phyloP scores from a whole-genome alignment of 2,888 invertebrate genomes.

The Himalopsyche anomala region DNA sequence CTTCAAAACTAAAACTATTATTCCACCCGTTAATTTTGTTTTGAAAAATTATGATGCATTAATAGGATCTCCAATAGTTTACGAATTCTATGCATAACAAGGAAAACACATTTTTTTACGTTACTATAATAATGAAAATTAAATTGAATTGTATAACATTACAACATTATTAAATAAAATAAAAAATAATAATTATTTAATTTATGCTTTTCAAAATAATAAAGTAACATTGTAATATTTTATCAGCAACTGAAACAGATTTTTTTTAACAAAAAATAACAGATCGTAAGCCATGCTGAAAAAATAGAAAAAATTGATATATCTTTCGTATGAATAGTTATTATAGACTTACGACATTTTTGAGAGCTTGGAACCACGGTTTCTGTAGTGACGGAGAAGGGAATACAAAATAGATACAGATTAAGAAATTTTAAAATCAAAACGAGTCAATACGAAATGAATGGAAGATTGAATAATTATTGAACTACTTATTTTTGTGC shows the following conservation, averaged over 20 bases:
- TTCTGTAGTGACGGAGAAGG: conserved; percentile 64
- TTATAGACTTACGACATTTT: conserved; percentile 74
- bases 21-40: no score
- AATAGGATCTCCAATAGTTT: no score
- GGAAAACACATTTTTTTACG: no score
- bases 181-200: not conserved
- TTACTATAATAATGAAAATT: no score
- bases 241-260: not conserved
- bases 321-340: not conserved
- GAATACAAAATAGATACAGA: conserved; percentile 36
- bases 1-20: no score
- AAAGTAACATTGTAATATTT: not conserved
- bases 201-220: not conserved
- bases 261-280: not conserved
- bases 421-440: not conserved
- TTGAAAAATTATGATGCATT: no score
- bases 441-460: no score
- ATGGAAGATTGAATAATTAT: no score
- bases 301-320: not conserved
- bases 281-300: conserved; percentile 36
- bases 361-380: conserved; percentile 77
- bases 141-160: no score
- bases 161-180: not conserved
- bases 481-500: no score
- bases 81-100: no score